Conservation (phyloP, 2,113 vertebrate genomes). For the Scophthalmus maximus region DNA sequence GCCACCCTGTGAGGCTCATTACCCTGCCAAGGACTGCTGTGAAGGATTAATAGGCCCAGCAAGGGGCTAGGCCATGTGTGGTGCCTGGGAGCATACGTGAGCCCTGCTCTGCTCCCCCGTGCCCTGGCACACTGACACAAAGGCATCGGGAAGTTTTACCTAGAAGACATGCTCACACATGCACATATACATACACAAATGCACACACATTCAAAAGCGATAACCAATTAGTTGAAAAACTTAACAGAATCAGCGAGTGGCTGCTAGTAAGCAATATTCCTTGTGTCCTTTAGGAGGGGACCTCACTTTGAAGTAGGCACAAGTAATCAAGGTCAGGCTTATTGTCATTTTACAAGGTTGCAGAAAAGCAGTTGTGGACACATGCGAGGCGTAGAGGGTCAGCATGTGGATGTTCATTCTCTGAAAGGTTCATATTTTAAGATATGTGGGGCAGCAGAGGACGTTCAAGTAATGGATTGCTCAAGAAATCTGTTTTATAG, state of each 20-base stretch:
- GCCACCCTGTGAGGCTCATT: conserved; percentile 84
- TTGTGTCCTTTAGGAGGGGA: background rate
- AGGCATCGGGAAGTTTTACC: conserved; percentile 42
- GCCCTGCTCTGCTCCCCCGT: conserved; percentile 62
- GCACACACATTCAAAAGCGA: conserved; percentile 4
- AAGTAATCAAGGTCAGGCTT: background rate
- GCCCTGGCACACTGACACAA: conserved; percentile 47
- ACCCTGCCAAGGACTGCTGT: conserved; percentile 75
- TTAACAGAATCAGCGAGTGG: background rate
- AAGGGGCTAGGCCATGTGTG: conserved; percentile 66
- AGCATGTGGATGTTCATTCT: background rate
- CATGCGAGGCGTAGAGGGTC: background rate
- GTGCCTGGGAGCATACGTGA: conserved; percentile 52
- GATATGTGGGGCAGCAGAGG: background rate
- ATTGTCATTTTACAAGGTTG: background rate
- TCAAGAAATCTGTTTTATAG: background rate
- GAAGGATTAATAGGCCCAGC: conserved; percentile 82
- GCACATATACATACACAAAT: conserved; percentile 4
- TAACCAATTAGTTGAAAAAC: conserved; percentile 8
- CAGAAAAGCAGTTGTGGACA: conserved; percentile 1
- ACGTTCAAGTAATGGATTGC: background rate
- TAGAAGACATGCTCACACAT: conserved; percentile 31
- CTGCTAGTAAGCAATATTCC: background rate
- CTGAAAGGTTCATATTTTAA: background rate
- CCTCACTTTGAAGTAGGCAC: background rate